A percentile compares a stretch with the other conserved stretches of the same genome.
phyloP scores from a whole-genome alignment of 2,888 invertebrate species.

The Latrodectus elegans region DNA sequence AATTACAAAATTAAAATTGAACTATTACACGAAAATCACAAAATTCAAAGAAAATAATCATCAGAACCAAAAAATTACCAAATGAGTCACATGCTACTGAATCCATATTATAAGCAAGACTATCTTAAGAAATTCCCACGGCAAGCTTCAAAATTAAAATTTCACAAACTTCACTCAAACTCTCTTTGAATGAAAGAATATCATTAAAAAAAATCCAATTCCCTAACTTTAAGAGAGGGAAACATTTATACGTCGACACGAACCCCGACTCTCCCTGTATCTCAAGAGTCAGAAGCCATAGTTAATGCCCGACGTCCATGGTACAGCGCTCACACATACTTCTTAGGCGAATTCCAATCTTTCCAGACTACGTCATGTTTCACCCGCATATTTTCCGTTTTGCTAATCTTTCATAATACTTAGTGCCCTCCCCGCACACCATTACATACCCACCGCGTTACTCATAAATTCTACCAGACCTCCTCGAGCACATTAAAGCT shows the following conservation, averaged over 20 bases:
- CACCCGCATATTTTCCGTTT: constrained; percentile 24
- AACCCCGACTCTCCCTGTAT: neutral
- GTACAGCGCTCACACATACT: neutral
- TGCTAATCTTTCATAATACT: constrained; percentile 36
- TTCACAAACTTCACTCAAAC: neutral
- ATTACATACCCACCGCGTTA: neutral
- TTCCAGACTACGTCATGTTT: neutral
- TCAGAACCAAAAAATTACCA: too few species aligned
- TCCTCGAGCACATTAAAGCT: constrained; percentile 18
- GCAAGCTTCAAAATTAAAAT: neutral
- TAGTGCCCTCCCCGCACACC: neutral
- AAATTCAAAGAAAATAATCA: too few species aligned
- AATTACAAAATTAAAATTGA: too few species aligned
- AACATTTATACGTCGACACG: neutral
- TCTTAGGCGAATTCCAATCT: neutral
- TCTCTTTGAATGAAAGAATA: neutral
- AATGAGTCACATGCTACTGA: too few species aligned
- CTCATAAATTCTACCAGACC: constrained; percentile 7
- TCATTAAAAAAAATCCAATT: constrained; percentile 1
- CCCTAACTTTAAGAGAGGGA: neutral
- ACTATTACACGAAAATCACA: too few species aligned
- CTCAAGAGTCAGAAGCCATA: neutral
- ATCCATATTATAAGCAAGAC: too few species aligned
- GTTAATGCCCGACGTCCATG: neutral
- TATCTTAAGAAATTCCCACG: too few species aligned